phyloP scores from a whole-genome alignment of 1,140 invertebrate species.

The Lucilia sericata region DNA sequence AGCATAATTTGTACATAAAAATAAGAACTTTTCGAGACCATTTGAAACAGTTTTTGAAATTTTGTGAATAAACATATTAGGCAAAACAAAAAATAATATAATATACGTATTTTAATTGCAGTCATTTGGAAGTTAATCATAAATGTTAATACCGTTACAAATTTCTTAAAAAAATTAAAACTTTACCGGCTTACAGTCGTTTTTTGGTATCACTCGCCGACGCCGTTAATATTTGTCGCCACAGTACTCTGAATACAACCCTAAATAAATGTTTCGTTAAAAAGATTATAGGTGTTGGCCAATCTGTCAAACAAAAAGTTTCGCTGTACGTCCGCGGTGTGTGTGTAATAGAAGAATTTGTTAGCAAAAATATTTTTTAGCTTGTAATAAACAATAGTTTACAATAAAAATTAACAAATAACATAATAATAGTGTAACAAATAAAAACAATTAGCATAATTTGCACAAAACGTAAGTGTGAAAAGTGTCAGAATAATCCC shows the following conservation, averaged over 20 bases:
- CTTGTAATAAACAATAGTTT: conserved; percentile 39
- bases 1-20: too few species aligned
- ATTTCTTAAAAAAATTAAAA: too few species aligned
- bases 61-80: too few species aligned
- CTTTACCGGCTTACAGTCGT: too few species aligned
- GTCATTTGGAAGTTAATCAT: too few species aligned
- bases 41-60: too few species aligned
- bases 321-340: conserved; percentile 1
- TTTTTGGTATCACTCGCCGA: too few species aligned
- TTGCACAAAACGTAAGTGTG: conserved; percentile 42
- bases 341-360: conserved; percentile 33
- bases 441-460: conserved; percentile 39
- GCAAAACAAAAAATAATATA: too few species aligned
- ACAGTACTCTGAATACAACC: neutral
- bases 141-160: too few species aligned
- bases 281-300: conserved; percentile 32
- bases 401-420: conserved; percentile 37
- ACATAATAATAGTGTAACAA: conserved; percentile 5
- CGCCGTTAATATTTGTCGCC: too few species aligned
- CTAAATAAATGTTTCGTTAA: conserved; percentile 16
- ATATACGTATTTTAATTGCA: too few species aligned
- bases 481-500: neutral
- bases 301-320: conserved; percentile 37
- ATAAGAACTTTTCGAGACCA: too few species aligned
- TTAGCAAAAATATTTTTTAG: conserved; percentile 43